phyloP scores from a whole-genome alignment of 92 coral and sea anemone genomes.

The Porites rus region DNA sequence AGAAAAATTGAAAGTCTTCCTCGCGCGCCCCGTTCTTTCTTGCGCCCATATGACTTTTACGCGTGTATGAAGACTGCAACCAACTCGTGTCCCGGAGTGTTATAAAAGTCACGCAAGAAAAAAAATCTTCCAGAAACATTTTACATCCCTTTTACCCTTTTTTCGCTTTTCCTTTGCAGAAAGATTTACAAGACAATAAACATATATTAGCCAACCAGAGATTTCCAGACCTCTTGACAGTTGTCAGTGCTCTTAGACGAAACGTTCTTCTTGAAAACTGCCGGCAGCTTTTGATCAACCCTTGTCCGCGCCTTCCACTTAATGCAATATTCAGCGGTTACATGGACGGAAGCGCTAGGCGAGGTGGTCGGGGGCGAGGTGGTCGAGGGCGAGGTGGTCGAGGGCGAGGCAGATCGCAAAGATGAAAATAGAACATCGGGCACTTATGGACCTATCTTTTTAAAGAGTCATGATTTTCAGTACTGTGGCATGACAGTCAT shows the following conservation, averaged over 20 bases:
- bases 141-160: neutral
- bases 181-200: slow-evolving; percentile 22
- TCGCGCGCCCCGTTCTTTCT: too few species aligned
- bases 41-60: too few species aligned
- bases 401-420: slow-evolving; percentile 9
- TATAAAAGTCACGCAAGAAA: too few species aligned
- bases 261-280: slow-evolving; percentile 72
- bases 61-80: too few species aligned
- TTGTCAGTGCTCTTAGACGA: slow-evolving; percentile 65
- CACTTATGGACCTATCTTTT: neutral
- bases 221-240: slow-evolving; percentile 64
- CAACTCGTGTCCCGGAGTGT: too few species aligned
- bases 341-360: slow-evolving; percentile 35
- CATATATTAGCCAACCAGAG: slow-evolving; percentile 60
- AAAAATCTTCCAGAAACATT: too few species aligned
- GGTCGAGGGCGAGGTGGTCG: slow-evolving; percentile 42
- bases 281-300: slow-evolving; percentile 74
- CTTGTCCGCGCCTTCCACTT: slow-evolving; percentile 90
- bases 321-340: slow-evolving; percentile 84
- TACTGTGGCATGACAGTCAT: neutral
- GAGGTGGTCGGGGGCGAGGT: slow-evolving; percentile 35
- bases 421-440: neutral
- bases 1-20: too few species aligned
- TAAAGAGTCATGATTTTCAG: neutral
- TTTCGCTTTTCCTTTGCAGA: neutral